Percentiles rank a stretch among this genome's conserved stretches.
Evolutionary conservation across 2,113 vertebrate genomes (phyloP).

Genomic region (Clupea harengus): DNA sequence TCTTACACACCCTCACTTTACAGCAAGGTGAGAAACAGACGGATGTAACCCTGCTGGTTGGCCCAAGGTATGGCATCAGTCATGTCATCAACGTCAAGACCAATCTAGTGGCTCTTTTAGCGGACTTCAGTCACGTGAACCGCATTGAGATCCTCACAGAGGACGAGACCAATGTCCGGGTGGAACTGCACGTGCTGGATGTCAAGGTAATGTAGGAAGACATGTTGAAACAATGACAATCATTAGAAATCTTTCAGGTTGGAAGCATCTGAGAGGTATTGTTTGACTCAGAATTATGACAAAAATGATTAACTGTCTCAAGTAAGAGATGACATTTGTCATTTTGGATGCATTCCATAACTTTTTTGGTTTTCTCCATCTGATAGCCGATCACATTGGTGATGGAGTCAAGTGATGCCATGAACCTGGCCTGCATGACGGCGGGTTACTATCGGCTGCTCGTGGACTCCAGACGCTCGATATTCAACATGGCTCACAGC

Average conservation of each 20-base stretch:
- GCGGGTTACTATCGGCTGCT: conserved; percentile 94
- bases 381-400: conserved; percentile 89
- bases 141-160: conserved; percentile 97
- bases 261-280: neutral
- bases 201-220: conserved; percentile 76
- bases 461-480: conserved; percentile 92
- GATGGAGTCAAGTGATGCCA: conserved; percentile 96
- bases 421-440: conserved; percentile 95
- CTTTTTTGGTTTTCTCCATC: conserved; percentile 1
- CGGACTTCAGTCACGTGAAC: conserved; percentile 96
- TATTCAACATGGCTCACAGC: conserved; percentile 92
- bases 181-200: conserved; percentile 93
- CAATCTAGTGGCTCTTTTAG: conserved; percentile 91
- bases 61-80: conserved; percentile 92
- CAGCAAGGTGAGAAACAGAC: conserved; percentile 94
- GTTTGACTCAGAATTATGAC: neutral
- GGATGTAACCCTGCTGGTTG: conserved; percentile 88
- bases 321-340: too few species aligned
- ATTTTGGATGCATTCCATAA: too few species aligned
- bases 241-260: neutral
- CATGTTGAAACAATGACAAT: neutral
- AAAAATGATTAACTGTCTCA: neutral
- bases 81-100: conserved; percentile 95
- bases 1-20: neutral
- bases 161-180: conserved; percentile 84